These are phyloP conservation scores for Maniola hyperantus DNA, from an alignment of 2,888 invertebrate species.

Conservation along the genomic window DNA sequence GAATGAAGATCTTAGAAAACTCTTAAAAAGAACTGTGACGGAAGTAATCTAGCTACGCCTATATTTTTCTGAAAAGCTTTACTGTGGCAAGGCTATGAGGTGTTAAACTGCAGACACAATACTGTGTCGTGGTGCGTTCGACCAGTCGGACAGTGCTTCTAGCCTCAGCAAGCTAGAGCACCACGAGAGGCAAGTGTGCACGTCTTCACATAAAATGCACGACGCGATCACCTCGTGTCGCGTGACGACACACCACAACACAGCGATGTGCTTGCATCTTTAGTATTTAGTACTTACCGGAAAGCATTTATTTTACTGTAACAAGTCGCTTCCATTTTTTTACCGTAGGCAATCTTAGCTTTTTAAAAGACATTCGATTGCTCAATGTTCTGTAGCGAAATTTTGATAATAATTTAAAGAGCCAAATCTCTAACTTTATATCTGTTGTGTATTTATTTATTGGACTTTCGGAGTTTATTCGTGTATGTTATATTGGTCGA, in stretches of 20 bases:
- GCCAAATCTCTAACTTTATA: constrained; percentile 33
- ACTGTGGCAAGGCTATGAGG: constrained; percentile 34
- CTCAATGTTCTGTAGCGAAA: constrained; percentile 59
- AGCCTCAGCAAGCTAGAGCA: no score
- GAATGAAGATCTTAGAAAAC: neutral
- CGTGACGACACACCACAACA: no score
- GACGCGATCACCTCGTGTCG: no score
- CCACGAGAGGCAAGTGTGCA: no score
- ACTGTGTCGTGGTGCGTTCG: neutral
- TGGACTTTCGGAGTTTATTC: constrained; percentile 41
- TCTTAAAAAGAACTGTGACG: neutral
- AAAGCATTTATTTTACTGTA: constrained; percentile 53
- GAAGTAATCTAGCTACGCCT: constrained; percentile 13
- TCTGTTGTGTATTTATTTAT: constrained; percentile 42
- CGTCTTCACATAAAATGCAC: no score
- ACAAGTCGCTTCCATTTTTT: constrained; percentile 46
- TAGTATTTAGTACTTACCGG: constrained; percentile 52
- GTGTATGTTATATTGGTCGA: constrained; percentile 27
- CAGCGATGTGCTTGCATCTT: neutral
- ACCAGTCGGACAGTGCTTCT: no score
- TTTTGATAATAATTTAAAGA: constrained; percentile 13
- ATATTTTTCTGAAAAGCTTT: constrained; percentile 32
- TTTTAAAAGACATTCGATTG: constrained; percentile 64
- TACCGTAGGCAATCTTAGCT: constrained; percentile 50
- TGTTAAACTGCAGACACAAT: neutral